Percentiles rank a stretch among this genome's conserved stretches.
These are phyloP conservation scores for Alligator mississippiensis DNA, from an alignment of 2,113 vertebrate species.

Conservation along the genomic window DNA sequence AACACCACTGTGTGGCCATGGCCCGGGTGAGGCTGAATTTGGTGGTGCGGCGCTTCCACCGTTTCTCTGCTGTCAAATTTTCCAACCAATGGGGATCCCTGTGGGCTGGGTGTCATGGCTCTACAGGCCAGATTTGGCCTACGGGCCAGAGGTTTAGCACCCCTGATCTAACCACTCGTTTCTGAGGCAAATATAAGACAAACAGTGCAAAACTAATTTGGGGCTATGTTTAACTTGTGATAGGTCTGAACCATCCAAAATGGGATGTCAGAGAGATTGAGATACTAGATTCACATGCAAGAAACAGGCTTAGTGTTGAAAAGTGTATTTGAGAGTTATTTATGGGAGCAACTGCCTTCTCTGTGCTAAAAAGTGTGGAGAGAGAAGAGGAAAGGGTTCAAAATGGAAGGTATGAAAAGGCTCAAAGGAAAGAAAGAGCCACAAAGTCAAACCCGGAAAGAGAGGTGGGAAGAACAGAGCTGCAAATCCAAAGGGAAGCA, in stretches of 20 bases:
- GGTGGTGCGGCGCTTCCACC: too few species aligned
- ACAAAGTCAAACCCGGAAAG: neutral
- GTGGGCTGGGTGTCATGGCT: too few species aligned
- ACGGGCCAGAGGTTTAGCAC: too few species aligned
- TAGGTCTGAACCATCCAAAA: neutral
- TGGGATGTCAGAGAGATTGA: neutral
- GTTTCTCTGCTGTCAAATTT: too few species aligned
- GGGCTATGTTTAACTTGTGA: neutral
- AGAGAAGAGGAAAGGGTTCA: neutral
- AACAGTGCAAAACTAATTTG: neutral
- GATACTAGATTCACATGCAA: neutral
- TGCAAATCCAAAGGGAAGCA: neutral
- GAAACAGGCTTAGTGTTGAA: neutral
- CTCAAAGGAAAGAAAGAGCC: neutral
- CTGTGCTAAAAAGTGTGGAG: neutral
- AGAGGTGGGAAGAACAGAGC: neutral
- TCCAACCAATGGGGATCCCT: too few species aligned
- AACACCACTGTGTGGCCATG: too few species aligned
- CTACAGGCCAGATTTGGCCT: too few species aligned
- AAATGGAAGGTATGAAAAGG: too few species aligned
- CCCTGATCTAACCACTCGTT: neutral
- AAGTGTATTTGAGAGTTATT: neutral
- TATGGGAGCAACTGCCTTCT: neutral
- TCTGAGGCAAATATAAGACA: neutral
- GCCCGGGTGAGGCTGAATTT: too few species aligned